These are phyloP conservation scores for Petaurus breviceps DNA, from an alignment of 2,113 vertebrate genomes.

Conservation along the genomic window DNA sequence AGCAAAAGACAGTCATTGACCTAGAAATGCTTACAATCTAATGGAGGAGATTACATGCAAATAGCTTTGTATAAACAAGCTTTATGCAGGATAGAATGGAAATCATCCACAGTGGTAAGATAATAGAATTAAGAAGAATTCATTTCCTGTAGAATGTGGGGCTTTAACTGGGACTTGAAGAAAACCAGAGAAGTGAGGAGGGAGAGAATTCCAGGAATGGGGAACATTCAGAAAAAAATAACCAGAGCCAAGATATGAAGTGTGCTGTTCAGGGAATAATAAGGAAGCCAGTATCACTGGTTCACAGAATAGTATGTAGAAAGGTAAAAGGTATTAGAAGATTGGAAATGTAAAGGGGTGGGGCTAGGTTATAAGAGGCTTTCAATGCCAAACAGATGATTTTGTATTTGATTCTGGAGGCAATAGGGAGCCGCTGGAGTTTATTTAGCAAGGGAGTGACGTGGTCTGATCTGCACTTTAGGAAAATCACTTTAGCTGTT, in stretches of 20 bases:
- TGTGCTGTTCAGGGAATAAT: not conserved
- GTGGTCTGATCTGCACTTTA: not conserved
- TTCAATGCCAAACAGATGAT: not conserved
- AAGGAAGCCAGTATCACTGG: not conserved
- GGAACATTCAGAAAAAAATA: not conserved
- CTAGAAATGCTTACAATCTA: not conserved
- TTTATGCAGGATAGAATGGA: not conserved
- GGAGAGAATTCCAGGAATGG: not conserved
- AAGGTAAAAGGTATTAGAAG: not conserved
- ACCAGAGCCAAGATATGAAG: not conserved
- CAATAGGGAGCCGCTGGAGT: not conserved
- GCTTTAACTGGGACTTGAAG: not conserved
- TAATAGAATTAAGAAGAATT: not conserved
- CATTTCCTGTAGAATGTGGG: not conserved
- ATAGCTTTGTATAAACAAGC: not conserved
- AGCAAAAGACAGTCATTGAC: not conserved
- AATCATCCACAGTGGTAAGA: too few relatives aligned
- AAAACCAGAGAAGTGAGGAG: too few relatives aligned
- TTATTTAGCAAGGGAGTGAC: not conserved
- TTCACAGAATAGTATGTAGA: not conserved
- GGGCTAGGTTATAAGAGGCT: not conserved
- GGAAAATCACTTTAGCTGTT: not conserved
- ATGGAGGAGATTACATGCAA: not conserved
- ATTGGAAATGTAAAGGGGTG: not conserved
- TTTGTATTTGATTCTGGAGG: not conserved